phyloP scores from a whole-genome alignment of 2,113 vertebrate genomes.

The Lutjanus erythropterus region DNA sequence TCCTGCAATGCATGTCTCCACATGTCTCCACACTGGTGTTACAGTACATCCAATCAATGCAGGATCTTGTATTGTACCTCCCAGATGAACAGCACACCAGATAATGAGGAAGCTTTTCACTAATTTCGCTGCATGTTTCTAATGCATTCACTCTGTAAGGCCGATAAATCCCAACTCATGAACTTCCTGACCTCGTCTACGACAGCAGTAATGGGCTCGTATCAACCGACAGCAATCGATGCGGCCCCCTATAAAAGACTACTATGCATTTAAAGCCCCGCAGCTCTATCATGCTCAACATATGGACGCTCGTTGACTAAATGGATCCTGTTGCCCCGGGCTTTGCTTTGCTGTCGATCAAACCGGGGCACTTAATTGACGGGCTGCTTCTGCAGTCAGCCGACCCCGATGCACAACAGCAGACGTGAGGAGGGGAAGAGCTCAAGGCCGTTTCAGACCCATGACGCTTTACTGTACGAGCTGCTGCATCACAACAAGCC shows the following conservation, averaged over 20 bases:
- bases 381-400: background rate
- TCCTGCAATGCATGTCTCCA: background rate
- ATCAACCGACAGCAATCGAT: conserved; percentile 66
- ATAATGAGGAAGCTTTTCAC: conserved; percentile 2
- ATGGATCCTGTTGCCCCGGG: conserved; percentile 41
- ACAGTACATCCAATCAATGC: conserved; percentile 7
- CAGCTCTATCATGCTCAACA: conserved; percentile 36
- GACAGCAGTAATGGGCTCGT: conserved; percentile 37
- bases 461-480: conserved; percentile 11
- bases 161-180: conserved; percentile 33
- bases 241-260: conserved; percentile 53
- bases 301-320: conserved; percentile 55
- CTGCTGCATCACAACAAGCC: conserved; percentile 15
- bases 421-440: background rate
- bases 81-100: conserved; percentile 1
- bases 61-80: background rate
- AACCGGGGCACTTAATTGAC: conserved; percentile 41
- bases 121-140: conserved; percentile 6
- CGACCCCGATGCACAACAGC: background rate
- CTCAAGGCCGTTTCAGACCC: conserved; percentile 21
- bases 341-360: conserved; percentile 55
- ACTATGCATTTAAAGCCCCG: conserved; percentile 51
- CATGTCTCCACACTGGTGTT: background rate
- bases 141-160: conserved; percentile 25
- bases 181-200: conserved; percentile 50